Base-by-base conservation (phyloP, 2,113 vertebrate genomes). In the Sisor rabdophorus region DNA sequence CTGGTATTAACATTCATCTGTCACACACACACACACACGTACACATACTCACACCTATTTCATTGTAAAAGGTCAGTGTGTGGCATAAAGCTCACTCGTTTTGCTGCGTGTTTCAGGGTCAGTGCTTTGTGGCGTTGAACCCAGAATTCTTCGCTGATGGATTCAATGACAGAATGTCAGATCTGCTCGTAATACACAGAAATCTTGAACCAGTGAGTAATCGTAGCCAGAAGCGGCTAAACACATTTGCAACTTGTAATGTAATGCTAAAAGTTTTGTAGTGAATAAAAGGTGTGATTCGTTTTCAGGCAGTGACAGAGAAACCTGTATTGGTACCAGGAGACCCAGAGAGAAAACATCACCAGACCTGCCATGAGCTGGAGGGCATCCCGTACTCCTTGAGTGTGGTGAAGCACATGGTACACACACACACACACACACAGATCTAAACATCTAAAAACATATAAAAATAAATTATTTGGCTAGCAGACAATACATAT, bases 61-160 rank as follows among this genome's bases (percentile, higher is more conserved):
- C 7, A 26, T 6, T 36, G n/a, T n/a, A n/a, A 36, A 36, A 36
- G 32, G 3, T 36, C 13, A 16, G 3, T 80, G 28, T 81, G 30
- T 22, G 22, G 12, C 7, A 15, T 56, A 19, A 16, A 15, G 6
- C 26, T 50, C 16, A 36, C n/a, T 1, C 8, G 40, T 40, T 19
- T 61, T 26, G 30, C 15, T 40, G n/a, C 74, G 36, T 22, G 11
- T 58, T 83, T 36, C 81, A 92, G 92, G 92, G 92, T 70, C 92
- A 92, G 76, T 92, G 91, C 80, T 93, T 92, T 69, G 87, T 93
- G 20, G 92, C 89, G 0, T 86, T 93, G 67, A 91, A 91, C 83
- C 92, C 89, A 8, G 88, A 86, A 20, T 89, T 87, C 85, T 92
- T 93, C 81, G 90, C 92, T 52, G 60, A 87, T 0, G 88, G 88